These are phyloP conservation scores for Oscheius sp. DNA, from an alignment of 2,888 invertebrate genomes.

Conservation along the genomic window DNA sequence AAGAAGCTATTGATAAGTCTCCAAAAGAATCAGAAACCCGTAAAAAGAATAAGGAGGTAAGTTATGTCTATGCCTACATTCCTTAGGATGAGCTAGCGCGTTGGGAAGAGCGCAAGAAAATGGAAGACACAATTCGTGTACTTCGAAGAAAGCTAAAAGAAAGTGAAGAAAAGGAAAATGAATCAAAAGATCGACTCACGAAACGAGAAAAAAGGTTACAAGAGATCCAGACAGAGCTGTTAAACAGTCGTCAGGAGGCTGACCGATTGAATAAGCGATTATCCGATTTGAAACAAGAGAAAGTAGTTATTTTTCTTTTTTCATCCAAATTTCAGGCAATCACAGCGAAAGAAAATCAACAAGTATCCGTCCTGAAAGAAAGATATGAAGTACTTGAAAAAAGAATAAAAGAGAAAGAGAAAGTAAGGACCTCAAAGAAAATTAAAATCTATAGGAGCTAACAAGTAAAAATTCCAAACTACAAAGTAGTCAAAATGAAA, in stretches of 20 bases:
- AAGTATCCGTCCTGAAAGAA: not conserved
- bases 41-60: conserved; percentile 34
- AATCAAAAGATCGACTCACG: not conserved
- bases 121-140: not conserved
- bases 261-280: conserved; percentile 7
- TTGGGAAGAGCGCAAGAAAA: conserved; percentile 20
- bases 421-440: too few relatives aligned
- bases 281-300: not conserved
- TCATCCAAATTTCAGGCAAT: not conserved
- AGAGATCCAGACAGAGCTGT: conserved; percentile 17
- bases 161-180: not conserved
- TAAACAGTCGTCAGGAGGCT: conserved; percentile 11
- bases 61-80: not conserved
- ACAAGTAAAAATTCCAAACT: not conserved
- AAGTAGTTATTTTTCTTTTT: not conserved
- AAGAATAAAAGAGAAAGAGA: conserved; percentile 4
- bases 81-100: conserved; percentile 25
- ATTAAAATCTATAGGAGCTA: too few relatives aligned
- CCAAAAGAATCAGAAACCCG: conserved; percentile 10
- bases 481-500: not conserved
- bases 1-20: conserved; percentile 24
- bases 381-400: not conserved
- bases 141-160: conserved; percentile 18
- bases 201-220: conserved; percentile 26
- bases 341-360: not conserved